phyloP scores from a whole-genome alignment of 2,888 invertebrate species.

The Ormyrus thymus region DNA sequence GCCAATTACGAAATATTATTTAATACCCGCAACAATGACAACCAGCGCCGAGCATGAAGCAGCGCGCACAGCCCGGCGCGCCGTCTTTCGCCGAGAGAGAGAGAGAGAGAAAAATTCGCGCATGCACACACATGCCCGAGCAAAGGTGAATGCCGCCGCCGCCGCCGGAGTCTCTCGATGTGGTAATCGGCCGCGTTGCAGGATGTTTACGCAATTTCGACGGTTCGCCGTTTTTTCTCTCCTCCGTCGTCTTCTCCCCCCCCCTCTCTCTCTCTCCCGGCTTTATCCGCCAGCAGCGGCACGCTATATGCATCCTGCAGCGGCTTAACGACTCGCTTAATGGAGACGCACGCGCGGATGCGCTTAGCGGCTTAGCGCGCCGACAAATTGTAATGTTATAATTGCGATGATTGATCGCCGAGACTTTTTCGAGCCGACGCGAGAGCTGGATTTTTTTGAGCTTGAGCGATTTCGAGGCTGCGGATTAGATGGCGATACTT shows the following conservation, averaged over 20 bases:
- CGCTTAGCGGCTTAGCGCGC: too few species aligned
- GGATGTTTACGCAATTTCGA: slow-evolving; percentile 72
- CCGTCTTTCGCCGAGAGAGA: not conserved
- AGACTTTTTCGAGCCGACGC: too few species aligned
- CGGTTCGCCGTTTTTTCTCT: slow-evolving; percentile 41
- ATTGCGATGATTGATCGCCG: slow-evolving; percentile 1
- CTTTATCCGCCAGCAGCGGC: not conserved
- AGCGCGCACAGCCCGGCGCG: not conserved
- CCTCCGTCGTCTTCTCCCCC: not conserved
- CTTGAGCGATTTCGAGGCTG: too few species aligned
- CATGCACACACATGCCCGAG: slow-evolving; percentile 9
- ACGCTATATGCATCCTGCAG: not conserved
- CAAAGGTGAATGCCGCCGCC: slow-evolving; percentile 62
- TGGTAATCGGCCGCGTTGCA: slow-evolving; percentile 69
- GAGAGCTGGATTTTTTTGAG: too few species aligned
- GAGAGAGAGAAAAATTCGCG: slow-evolving; percentile 4
- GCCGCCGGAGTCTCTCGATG: slow-evolving; percentile 51
- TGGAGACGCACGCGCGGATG: not conserved
- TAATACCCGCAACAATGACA: too few species aligned
- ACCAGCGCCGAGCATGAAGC: not conserved
- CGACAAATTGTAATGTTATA: slow-evolving; percentile 28
- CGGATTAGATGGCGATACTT: too few species aligned
- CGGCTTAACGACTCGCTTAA: slow-evolving; percentile 25
- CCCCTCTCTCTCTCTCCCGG: not conserved
- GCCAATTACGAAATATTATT: too few species aligned